Base-by-base conservation (phyloP, 2,113 vertebrate genomes). In the Callipepla californica region DNA sequence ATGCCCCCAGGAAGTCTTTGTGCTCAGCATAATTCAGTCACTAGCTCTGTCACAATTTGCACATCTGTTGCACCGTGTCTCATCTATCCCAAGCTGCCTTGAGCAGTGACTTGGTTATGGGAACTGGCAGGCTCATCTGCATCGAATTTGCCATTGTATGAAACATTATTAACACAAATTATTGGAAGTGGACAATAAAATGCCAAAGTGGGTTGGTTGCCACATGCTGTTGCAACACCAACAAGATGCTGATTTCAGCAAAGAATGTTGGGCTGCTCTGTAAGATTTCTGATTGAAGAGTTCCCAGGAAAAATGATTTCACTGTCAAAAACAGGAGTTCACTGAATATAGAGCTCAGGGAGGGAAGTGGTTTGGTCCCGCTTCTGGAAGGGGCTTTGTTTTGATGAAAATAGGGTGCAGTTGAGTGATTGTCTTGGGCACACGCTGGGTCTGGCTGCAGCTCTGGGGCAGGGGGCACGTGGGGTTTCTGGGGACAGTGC, bases 401-500 rank as follows among this genome's bases (percentile, higher is more conserved):
- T 19, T 72, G 34, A 13, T 30, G 13, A 16, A 8, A 73, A 23
- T 2, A 5, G 13, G 6, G 28, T 70, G 34, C n/a, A 73, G 40
- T 30, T 8, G 11, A 61, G 12, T 4, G 8, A 44, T 30, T 4
- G 38, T 34, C 45, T 13, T 8, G 4, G 65, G n/a, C 17, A 1
- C 3, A 45, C 9, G 15, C 2, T 7, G 28, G 25, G 34, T 36
- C 74, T 61, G 7, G 32, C 26, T 6, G 14, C 26, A 36, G 20
- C 25, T 36, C 5, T 4, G 3, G 3, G 85, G 59, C 28, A 0
- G 1, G 2, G 36, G 32, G 8, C 5, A 1, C 2, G 0, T 20
- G 9, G 63, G 13, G 77, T 26, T 30, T 63, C 7, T 34, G 20
- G 23, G n/a, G 68, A 40, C 25, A 28, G 23, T 51, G 25, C 20